These are phyloP conservation scores for Fistularia commersonii DNA, from an alignment of 2,797 vertebrate genomes.

Conservation along the genomic window DNA sequence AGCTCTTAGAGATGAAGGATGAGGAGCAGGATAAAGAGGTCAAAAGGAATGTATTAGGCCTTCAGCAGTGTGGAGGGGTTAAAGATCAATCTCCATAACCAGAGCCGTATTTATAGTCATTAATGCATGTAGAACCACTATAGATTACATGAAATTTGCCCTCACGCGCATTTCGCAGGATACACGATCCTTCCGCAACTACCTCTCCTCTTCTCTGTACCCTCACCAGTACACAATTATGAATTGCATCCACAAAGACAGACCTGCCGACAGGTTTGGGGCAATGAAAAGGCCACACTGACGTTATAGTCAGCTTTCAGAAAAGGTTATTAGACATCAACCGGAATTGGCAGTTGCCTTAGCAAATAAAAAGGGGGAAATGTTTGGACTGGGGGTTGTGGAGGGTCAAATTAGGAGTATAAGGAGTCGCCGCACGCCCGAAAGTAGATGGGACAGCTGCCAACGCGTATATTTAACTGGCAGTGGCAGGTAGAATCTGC, in stretches of 20 bases:
- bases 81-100: slow-evolving; percentile 34
- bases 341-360: slow-evolving; percentile 62
- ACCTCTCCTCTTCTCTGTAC: slow-evolving; percentile 20
- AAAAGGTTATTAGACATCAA: slow-evolving; percentile 80
- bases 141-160: slow-evolving; percentile 13
- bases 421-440: slow-evolving; percentile 50
- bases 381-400: slow-evolving; percentile 24
- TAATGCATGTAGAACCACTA: slow-evolving; percentile 4
- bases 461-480: slow-evolving; percentile 74
- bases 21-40: slow-evolving; percentile 30
- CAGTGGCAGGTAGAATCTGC: slow-evolving; percentile 53
- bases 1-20: slow-evolving; percentile 34
- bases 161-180: slow-evolving; percentile 2
- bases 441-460: slow-evolving; percentile 72
- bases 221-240: slow-evolving; percentile 14
- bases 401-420: too few relatives aligned
- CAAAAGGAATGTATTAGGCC: slow-evolving; percentile 41
- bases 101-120: slow-evolving; percentile 32
- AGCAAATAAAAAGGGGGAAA: slow-evolving; percentile 54
- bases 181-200: slow-evolving; percentile 3
- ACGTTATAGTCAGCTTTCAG: slow-evolving; percentile 71
- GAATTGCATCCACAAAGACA: slow-evolving; percentile 18
- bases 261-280: slow-evolving; percentile 42
- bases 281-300: slow-evolving; percentile 75
- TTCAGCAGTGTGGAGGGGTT: slow-evolving; percentile 28